A percentile compares a stretch with the other conserved stretches of the same genome.
phyloP scores from a whole-genome alignment of 2,888 invertebrate species.

The Acrobeloides nanus region DNA sequence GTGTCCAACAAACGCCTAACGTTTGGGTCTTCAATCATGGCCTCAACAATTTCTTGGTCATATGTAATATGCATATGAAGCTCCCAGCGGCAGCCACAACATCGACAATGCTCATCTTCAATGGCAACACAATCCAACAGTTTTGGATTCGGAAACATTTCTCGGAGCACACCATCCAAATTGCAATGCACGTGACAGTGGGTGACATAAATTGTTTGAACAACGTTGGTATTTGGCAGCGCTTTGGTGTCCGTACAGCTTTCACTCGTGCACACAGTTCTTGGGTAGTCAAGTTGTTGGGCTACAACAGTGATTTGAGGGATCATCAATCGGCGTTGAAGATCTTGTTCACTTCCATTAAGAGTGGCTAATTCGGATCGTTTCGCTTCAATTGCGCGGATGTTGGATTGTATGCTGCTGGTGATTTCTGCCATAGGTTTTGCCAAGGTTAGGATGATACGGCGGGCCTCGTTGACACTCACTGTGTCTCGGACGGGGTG shows the following conservation, averaged over 20 bases:
- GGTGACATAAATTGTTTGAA: slow-evolving; percentile 13
- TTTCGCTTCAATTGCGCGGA: too few species aligned
- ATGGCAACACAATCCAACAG: slow-evolving; percentile 19
- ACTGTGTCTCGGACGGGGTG: slow-evolving; percentile 12
- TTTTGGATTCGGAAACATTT: slow-evolving; percentile 13
- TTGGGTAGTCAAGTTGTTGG: too few species aligned
- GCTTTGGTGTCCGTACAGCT: slow-evolving; percentile 12
- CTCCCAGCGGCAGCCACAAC: slow-evolving; percentile 14
- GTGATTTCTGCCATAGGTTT: slow-evolving; percentile 15
- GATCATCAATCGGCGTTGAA: too few species aligned
- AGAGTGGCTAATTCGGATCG: too few species aligned
- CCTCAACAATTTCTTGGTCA: too few species aligned
- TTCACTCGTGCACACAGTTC: slow-evolving; percentile 18
- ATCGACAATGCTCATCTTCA: slow-evolving; percentile 7
- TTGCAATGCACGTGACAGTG: slow-evolving; percentile 22
- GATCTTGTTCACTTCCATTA: too few species aligned
- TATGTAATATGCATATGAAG: slow-evolving; percentile 21
- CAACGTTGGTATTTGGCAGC: background rate
- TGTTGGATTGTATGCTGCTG: slow-evolving; percentile 9
- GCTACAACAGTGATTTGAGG: too few species aligned
- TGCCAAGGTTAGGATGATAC: slow-evolving; percentile 8
- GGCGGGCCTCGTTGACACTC: slow-evolving; percentile 16
- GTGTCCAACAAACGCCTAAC: background rate
- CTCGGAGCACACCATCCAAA: slow-evolving; percentile 9
- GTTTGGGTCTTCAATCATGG: background rate